Conservation (phyloP, 2,113 vertebrate species). For the Pachycephala philippinensis region DNA sequence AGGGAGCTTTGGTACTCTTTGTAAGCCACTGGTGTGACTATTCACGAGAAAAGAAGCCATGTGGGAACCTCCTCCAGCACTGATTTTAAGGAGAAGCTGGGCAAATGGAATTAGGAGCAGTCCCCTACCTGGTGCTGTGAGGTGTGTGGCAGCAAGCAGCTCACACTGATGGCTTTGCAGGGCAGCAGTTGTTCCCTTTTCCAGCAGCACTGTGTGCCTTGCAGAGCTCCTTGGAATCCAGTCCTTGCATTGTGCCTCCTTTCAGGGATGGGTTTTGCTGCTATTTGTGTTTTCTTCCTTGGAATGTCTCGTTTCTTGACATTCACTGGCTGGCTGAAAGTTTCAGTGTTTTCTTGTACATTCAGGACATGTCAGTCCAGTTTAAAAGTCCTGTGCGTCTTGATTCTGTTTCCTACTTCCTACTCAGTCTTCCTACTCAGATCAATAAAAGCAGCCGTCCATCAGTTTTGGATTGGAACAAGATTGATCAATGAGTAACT, state of each 20-base stretch:
- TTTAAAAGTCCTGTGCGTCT: neutral
- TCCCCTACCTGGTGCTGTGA: accelerated
- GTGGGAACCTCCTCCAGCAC: neutral
- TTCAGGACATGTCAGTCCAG: neutral
- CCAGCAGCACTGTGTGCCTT: neutral
- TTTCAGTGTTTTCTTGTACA: neutral
- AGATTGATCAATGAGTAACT: neutral
- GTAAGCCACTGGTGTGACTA: neutral
- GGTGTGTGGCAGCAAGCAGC: no score
- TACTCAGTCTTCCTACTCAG: neutral
- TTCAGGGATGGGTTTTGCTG: neutral
- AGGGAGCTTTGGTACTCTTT: neutral
- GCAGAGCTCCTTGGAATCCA: neutral
- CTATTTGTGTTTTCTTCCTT: neutral
- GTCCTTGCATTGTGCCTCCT: neutral
- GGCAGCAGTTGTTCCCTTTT: neutral
- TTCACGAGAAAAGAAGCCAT: neutral
- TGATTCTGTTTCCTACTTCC: neutral
- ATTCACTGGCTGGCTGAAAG: neutral
- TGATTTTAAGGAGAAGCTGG: neutral
- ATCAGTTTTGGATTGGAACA: neutral
- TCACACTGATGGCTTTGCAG: neutral
- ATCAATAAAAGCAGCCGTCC: neutral
- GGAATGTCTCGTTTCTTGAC: neutral
- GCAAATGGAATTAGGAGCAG: neutral